phyloP scores from a whole-genome alignment of 2,113 vertebrate genomes.

The Lasiurus borealis region DNA sequence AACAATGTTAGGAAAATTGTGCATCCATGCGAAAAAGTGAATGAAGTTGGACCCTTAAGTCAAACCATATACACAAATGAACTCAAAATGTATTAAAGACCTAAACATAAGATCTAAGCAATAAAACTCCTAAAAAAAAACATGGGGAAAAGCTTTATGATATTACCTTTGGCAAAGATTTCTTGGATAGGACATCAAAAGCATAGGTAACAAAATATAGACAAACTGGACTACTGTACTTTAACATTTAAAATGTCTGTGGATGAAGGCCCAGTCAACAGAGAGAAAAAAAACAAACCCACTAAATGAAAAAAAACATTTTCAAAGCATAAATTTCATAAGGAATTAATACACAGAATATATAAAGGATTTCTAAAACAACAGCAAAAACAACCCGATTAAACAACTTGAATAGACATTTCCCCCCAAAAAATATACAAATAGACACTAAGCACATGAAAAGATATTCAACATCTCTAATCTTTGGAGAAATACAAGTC shows the following conservation, averaged over 20 bases:
- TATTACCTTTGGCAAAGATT: not conserved
- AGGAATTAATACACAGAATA: not conserved
- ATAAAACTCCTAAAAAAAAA: not conserved
- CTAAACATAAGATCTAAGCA: not conserved
- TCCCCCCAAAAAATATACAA: not conserved
- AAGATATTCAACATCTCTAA: not conserved
- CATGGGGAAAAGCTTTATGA: not conserved
- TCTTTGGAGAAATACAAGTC: not conserved
- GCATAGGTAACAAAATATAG: not conserved
- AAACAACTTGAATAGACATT: not conserved
- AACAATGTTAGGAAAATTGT: not conserved
- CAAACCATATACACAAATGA: not conserved
- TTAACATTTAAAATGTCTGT: constrained; percentile 16
- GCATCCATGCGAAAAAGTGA: not conserved
- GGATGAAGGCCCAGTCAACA: not conserved
- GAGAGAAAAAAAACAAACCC: not conserved
- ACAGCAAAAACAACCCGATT: not conserved
- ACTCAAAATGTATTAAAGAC: not conserved
- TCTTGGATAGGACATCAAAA: not conserved
- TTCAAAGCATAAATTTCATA: not conserved
- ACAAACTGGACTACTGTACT: not conserved
- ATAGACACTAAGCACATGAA: not conserved
- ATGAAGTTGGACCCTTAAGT: not conserved
- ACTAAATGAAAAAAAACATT: not conserved
- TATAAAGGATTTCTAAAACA: not conserved